Base-by-base conservation (phyloP, 37 sponge, comb jelly and placozoan species). In the Crambe crambe region DNA sequence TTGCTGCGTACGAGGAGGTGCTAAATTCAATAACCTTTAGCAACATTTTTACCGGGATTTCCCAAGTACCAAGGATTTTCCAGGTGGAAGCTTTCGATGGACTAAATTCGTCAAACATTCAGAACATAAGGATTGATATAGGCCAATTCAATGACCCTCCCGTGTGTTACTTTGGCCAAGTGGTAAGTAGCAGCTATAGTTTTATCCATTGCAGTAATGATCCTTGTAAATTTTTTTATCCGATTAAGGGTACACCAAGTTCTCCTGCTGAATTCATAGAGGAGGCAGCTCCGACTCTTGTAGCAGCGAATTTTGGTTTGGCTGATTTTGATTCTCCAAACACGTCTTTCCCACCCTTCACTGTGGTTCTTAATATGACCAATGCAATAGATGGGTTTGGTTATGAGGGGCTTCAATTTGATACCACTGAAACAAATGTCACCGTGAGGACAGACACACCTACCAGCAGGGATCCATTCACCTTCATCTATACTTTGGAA, bases 1-100 rank as follows among this genome's bases (percentile, higher is more conserved):
- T 68, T 17, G 30, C 54, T 25, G 60, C 23, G 17, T 90, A 78
- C 47, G 61, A 77, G 22, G 27, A 20, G 25, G 83, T 77, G 1
- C 78, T 90, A 20, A 34, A 51, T 38, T 81, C 35, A 22, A 62
- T 85, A 3, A 81, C 76, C 5, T 90, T 68, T 39, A 25, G 18
- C n/a, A 90, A 85, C 76, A 21, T n/a, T 20, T 76, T 58, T 64
- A 73, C 79, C 0, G 86, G 66, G 0, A 37, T 82, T 1, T 42
- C 63, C 36, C 42, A 10, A 21, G 36, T 47, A 3, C n/a, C 67
- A 26, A 31, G 91, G 58, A 77, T 1, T 3, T n/a, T 90, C 31
- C 3, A 2, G 0, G 66, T 86, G 56, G 82, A 73, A 17, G 57
- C 81, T 30, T 90, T 67, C 72, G 91, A 90, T 78, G 91, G 86